Base-by-base conservation (phyloP, 2,113 vertebrate species). In the Paedocypris sp. region DNA sequence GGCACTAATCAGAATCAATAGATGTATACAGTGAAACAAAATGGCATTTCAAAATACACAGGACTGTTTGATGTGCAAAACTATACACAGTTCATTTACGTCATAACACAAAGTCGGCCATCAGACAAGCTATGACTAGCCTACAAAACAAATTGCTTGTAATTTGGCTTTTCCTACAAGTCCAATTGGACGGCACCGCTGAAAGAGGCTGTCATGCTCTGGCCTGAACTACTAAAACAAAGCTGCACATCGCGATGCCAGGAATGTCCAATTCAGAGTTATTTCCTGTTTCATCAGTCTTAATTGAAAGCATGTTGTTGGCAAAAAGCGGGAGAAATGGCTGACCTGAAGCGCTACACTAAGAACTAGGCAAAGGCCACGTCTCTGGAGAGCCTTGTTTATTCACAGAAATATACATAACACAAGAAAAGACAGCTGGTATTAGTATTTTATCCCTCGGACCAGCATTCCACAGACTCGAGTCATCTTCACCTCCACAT, bases 241-340 rank as follows among this genome's bases (percentile, higher is more conserved):
- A 72, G 33, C 45, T 18, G 53, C 60, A 64, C 4, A 45, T 66
- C 31, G 61, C 43, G 35, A 65, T 59, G 66, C 52, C 71, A 70
- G 68, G 77, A 85, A 84, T 81, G 74, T 78, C 69, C 79, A 74
- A 75, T 77, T 71, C 66, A 70, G 71, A 73, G 74, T 77, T 83
- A 75, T 80, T 85, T 85, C 78, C 86, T 79, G 78, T 84, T 84
- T 86, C 79, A 80, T 85, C 77, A 81, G 66, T 69, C 73, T 56
- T 86, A 84, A 87, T 82, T 84, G 72, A 67, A 87, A 84, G 80
- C 82, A 86, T 2, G 80, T 82, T 83, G 74, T 39, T 20, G 42
- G 63, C 45, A 47, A 66, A 73, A 43, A 62, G 63, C 70, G 13
- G 48, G 39, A 71, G 66, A 71, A 67, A 78, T 61, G 72, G 74